These are phyloP conservation scores for Drosophila athabasca DNA, from an alignment of 1,140 invertebrate species.

Conservation along the genomic window DNA sequence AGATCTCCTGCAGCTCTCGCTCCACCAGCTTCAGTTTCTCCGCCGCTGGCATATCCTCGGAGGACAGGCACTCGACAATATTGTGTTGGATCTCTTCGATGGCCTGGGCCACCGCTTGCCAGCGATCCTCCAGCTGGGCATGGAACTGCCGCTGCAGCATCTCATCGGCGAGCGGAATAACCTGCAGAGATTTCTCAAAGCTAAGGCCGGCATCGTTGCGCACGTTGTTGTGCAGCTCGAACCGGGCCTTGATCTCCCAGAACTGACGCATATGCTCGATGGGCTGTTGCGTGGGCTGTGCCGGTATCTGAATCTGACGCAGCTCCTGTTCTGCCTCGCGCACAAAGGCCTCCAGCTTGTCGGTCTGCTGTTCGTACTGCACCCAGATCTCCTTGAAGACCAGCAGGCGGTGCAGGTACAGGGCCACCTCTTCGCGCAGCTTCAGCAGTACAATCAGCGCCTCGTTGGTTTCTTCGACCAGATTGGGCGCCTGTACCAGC, in stretches of 20 bases:
- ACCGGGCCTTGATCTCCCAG: slow-evolving; percentile 94
- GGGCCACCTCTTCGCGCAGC: slow-evolving; percentile 89
- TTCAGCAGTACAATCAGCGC: slow-evolving; percentile 88
- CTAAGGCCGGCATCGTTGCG: slow-evolving; percentile 88
- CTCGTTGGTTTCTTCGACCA: slow-evolving; percentile 88
- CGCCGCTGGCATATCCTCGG: slow-evolving; percentile 88
- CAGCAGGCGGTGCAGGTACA: slow-evolving; percentile 87
- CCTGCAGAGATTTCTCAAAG: slow-evolving; percentile 90
- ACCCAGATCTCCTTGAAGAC: slow-evolving; percentile 91
- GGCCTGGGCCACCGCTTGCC: slow-evolving; percentile 87
- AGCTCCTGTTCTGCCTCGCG: slow-evolving; percentile 88
- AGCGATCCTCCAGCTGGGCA: slow-evolving; percentile 89
- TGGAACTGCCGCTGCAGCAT: slow-evolving; percentile 91
- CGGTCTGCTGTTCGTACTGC: slow-evolving; percentile 88
- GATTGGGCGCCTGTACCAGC: slow-evolving; percentile 88
- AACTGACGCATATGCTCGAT: slow-evolving; percentile 90
- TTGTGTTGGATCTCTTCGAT: slow-evolving; percentile 88
- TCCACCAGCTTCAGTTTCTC: slow-evolving; percentile 90
- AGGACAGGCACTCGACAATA: slow-evolving; percentile 88
- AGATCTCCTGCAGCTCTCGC: slow-evolving; percentile 89
- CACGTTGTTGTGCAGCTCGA: slow-evolving; percentile 92
- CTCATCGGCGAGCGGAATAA: slow-evolving; percentile 91
- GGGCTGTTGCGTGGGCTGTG: slow-evolving; percentile 85
- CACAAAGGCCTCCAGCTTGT: slow-evolving; percentile 90
- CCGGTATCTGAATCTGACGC: slow-evolving; percentile 84